Base-by-base conservation (phyloP, 2,113 vertebrate species). In the Ceyx cyanopectus region DNA sequence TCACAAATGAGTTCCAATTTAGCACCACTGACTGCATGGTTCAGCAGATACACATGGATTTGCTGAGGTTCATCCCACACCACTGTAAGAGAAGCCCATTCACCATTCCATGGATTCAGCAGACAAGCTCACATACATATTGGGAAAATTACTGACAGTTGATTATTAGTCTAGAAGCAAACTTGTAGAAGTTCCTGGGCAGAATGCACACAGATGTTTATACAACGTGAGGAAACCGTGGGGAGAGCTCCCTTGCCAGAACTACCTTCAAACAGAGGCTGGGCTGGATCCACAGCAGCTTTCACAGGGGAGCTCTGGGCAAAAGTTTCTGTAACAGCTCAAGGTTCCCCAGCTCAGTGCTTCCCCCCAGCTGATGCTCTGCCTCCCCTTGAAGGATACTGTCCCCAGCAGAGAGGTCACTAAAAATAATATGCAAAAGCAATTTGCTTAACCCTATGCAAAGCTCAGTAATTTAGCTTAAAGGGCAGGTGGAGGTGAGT, bases 191-290 rank as follows among this genome's bases (percentile, higher is more conserved):
- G 67, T 48, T 91, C 63, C 51, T 50, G 75, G 84, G 26, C 75
- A 87, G 81, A 95, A 84, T 0, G 26, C 60, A 92, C 19, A 12
- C 16, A 10, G 7, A 77, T 67, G 68, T 89, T 95, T 94, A 95
- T 8, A 95, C 18, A 92, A 82, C 27, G 79, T 10, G 2, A 91
- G 95, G 92, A 96, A 96, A 89, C 70, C 67, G 89, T 19, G 75
- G 84, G 56, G 73, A 94, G 81, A 91, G 48, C 53, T 85, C 58
- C 72, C 53, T 68, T 85, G 81, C 82, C 91, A 91, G 75, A 93
- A 72, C 29, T 63, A 74, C 48, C 62, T 89, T 93, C 68, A 67
- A 61, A 95, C 0, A 57, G n/a, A 92, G 51, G 24, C 68, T 74
- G 61, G 50, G 60, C 5, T 17, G 70, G 61, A 90, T 75, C 68